Evolutionary conservation across 2,113 vertebrate species (phyloP).

Genomic region (Bombycilla garrulus): DNA sequence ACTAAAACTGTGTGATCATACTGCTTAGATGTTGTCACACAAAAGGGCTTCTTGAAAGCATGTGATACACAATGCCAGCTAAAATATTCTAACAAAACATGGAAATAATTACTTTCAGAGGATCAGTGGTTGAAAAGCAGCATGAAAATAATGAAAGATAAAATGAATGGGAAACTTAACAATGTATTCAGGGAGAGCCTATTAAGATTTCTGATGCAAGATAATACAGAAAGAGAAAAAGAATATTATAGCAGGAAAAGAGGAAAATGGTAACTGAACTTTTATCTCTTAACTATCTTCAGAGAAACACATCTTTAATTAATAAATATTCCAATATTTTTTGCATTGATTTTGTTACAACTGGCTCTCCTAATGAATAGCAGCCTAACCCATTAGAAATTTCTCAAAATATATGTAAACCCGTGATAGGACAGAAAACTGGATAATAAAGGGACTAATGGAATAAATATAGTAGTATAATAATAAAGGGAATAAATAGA

Average conservation of each 20-base stretch:
- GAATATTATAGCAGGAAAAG: neutral
- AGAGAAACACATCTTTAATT: neutral
- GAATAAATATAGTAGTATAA: neutral
- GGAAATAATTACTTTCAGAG: neutral
- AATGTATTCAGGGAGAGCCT: neutral
- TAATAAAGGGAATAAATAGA: neutral
- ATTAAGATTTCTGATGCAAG: neutral
- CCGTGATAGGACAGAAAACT: neutral
- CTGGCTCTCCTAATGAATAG: neutral
- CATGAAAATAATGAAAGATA: neutral
- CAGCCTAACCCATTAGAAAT: neutral
- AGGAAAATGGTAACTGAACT: neutral
- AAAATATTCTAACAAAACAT: neutral
- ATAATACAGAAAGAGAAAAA: neutral
- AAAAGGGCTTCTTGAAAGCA: neutral
- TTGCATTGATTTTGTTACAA: neutral
- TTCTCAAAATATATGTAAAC: neutral
- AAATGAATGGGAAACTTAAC: neutral
- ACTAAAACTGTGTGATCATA: neutral
- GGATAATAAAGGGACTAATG: neutral
- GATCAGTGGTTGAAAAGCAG: neutral
- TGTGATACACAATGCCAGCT: neutral
- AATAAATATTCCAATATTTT: neutral
- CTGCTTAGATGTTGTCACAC: neutral
- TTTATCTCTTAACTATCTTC: neutral